Conservation (phyloP, 2,797 vertebrate genomes). For the Acanthurus lineatus region DNA sequence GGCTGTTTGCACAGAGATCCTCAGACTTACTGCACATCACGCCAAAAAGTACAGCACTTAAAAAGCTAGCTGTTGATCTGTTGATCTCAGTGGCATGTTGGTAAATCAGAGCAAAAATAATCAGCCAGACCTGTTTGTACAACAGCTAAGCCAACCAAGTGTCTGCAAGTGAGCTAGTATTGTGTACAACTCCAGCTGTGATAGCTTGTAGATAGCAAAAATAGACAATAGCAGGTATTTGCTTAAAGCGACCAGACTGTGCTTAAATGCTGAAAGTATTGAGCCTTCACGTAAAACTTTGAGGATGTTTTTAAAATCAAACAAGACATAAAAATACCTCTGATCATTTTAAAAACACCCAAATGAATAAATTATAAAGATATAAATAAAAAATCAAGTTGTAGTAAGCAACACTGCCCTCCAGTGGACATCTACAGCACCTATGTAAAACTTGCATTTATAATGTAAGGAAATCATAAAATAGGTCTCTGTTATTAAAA, state of each 20-base stretch:
- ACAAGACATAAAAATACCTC: constrained; percentile 10
- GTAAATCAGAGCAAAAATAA: constrained; percentile 79
- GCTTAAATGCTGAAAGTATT: not conserved
- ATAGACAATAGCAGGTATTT: constrained; percentile 52
- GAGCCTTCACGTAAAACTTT: not conserved
- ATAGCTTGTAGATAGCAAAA: constrained; percentile 56
- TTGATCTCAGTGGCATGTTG: constrained; percentile 78
- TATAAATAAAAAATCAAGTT: constrained; percentile 1
- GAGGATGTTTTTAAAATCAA: constrained; percentile 15
- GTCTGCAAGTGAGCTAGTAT: constrained; percentile 58
- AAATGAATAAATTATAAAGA: constrained; percentile 22
- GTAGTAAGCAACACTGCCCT: constrained; percentile 65
- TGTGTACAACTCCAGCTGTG: constrained; percentile 61
- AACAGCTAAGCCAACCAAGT: constrained; percentile 69
- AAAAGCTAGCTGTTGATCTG: constrained; percentile 79
- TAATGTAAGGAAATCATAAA: not conserved
- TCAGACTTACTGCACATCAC: constrained; percentile 79
- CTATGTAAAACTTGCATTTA: not conserved
- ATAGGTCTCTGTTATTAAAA: not conserved
- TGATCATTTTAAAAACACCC: not conserved
- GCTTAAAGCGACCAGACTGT: constrained; percentile 41
- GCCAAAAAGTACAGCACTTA: constrained; percentile 77
- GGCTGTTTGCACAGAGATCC: constrained; percentile 87
- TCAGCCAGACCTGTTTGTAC: constrained; percentile 72
- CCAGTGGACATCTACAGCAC: constrained; percentile 50